Evolutionary conservation across 2,113 vertebrate genomes (phyloP), one percentile per base, ranked within the genome.

Genomic region (Nesoenas mayeri): DNA sequence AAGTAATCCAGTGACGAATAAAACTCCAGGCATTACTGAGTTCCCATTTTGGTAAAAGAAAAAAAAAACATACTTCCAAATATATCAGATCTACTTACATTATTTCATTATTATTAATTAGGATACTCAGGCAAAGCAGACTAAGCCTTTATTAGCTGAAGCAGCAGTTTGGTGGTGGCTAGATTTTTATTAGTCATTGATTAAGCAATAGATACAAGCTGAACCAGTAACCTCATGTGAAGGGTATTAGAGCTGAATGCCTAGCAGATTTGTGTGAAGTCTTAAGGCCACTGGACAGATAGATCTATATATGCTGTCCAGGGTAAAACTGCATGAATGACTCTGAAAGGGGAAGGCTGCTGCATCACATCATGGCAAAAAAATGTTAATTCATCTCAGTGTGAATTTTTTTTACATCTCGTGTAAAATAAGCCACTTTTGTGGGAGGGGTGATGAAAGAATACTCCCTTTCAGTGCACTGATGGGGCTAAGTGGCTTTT

Each of bases 141-240:
- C 88, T 86, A 97, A 93, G 62, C 89, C 84, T 92, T 85, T 88
- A 95, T 82, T 92, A 97, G 85, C 91, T 97, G 96, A 98, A 97
- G 89, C 94, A 96, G 96, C 93, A 94, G n/a, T 94, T 94, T 91
- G 72, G 93, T 86, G 89, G 72, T 0, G 3, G 61, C 79, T 75
- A 58, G 94, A 88, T 87, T 95, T 98, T 97, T 97, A 97, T 97
- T 97, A 96, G 85, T 94, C 95, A 97, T 96, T 97, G 97, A 97
- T 97, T 97, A 96, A 95, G 93, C 95, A 97, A 97, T 96, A 97
- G 93, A 96, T 91, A 95, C n/a, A 91, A 96, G 93, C 83, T 87
- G 79, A 95, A 73, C 81, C 85, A 90, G 78, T 91, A 71, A 72
- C 80, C 81, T 82, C 64, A 18, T 69, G 82, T 94, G 95, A 96